Conservation (phyloP, 1,140 invertebrate species). For the Stegodyphus dumicola region DNA sequence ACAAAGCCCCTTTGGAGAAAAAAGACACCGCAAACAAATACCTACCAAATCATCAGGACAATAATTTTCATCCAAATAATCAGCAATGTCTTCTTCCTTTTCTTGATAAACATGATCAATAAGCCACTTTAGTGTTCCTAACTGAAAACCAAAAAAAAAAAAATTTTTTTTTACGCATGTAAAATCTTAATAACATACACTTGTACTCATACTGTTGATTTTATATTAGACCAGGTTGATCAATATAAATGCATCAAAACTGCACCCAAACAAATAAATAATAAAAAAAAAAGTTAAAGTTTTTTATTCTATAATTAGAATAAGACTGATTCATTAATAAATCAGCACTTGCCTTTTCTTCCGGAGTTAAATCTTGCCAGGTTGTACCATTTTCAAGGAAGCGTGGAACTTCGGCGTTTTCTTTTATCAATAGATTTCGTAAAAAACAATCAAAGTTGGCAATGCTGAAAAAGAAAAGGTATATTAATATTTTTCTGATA, state of each 20-base stretch:
- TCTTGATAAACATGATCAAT: conserved; percentile 64
- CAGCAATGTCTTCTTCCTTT: conserved; percentile 64
- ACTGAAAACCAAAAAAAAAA: conserved; percentile 57
- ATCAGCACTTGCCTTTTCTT: conserved; percentile 51
- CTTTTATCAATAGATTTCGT: conserved; percentile 45
- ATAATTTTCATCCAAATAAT: conserved; percentile 65
- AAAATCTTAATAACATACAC: too few species aligned
- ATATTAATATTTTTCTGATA: too few species aligned
- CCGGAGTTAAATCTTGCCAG: conserved; percentile 59
- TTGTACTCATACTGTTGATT: too few species aligned
- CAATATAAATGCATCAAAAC: too few species aligned
- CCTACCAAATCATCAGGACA: conserved; percentile 64
- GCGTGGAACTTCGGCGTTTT: conserved; percentile 43
- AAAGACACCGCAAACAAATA: conserved; percentile 13
- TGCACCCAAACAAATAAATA: too few species aligned
- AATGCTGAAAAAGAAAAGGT: conserved; percentile 44
- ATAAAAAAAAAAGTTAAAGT: too few species aligned
- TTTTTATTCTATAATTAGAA: too few species aligned
- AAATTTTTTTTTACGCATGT: not conserved
- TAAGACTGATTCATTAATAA: too few species aligned
- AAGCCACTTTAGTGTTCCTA: conserved; percentile 63
- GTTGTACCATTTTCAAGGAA: conserved; percentile 51
- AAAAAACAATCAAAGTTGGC: conserved; percentile 60
- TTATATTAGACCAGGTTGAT: too few species aligned
- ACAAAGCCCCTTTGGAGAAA: too few species aligned